Evolutionary conservation across 1,140 invertebrate genomes (phyloP).

Genomic region (Rhagoletis zephyria): DNA sequence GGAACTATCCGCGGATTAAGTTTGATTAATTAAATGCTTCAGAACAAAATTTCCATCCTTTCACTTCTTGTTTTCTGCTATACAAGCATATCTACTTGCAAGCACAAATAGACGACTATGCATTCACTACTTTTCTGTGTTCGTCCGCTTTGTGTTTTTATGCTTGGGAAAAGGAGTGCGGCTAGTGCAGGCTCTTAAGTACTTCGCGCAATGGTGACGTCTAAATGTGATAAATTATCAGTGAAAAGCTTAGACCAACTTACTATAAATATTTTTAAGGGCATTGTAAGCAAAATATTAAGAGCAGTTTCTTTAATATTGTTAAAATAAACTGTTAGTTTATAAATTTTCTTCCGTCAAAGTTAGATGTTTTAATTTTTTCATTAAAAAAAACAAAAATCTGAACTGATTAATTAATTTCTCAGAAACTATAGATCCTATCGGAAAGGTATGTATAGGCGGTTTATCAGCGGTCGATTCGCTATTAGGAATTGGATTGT

Average conservation of each 20-base stretch:
- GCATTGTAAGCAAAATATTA: no score
- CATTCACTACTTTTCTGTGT: neutral
- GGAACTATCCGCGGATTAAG: neutral
- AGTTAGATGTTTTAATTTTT: no score
- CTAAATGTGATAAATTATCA: neutral
- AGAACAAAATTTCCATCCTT: neutral
- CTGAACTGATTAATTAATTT: no score
- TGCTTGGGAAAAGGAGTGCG: neutral
- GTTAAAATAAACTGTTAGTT: no score
- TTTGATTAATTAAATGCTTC: slow-evolving; percentile 48
- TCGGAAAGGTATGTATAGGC: no score
- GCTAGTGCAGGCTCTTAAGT: neutral
- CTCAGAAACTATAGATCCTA: no score
- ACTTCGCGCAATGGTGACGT: neutral
- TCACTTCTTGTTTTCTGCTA: neutral
- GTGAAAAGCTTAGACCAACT: slow-evolving; percentile 32
- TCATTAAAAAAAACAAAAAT: no score
- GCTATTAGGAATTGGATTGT: no score
- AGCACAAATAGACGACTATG: neutral
- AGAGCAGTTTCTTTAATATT: no score
- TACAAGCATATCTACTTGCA: neutral
- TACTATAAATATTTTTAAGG: no score
- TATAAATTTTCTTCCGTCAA: no score
- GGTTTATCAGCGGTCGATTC: no score
- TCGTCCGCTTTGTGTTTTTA: neutral